Evolutionary conservation across 2,888 invertebrate genomes (phyloP).

Genomic region (Heterodera filipjevi): DNA sequence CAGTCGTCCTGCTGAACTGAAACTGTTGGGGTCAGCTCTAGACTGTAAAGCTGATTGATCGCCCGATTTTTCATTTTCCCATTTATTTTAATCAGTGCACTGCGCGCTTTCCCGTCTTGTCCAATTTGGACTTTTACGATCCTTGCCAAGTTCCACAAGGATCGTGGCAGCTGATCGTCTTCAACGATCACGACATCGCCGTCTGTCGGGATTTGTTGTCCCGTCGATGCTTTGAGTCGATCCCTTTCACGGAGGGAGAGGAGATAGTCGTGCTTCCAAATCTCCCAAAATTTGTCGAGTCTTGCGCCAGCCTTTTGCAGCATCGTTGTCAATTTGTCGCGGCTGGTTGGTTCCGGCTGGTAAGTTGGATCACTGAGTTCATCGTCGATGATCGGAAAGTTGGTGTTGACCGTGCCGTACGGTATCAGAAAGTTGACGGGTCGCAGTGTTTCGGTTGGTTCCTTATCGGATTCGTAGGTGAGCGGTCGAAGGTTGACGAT

Average conservation of each 20-base stretch:
- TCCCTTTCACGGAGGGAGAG: neutral
- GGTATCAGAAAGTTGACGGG: conserved; percentile 4
- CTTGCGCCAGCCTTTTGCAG: neutral
- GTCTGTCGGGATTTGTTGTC: neutral
- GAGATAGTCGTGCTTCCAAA: neutral
- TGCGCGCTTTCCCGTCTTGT: neutral
- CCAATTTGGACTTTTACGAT: neutral
- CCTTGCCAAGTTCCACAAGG: too few species aligned
- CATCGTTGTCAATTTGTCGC: neutral
- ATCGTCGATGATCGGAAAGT: neutral
- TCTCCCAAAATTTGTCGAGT: conserved; percentile 17
- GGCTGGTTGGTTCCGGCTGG: neutral
- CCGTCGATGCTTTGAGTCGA: neutral
- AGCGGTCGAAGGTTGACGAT: neutral
- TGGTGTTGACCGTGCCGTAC: neutral
- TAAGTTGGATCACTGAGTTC: neutral
- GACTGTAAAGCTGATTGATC: neutral
- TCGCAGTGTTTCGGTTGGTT: neutral
- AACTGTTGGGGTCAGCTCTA: neutral
- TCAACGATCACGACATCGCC: neutral
- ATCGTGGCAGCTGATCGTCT: neutral
- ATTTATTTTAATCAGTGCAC: neutral
- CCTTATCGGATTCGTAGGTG: neutral
- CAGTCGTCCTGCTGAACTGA: too few species aligned
- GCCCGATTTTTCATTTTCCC: neutral